Conservation (phyloP, 2,888 invertebrate species). For the Hypselothyrea guttata region DNA sequence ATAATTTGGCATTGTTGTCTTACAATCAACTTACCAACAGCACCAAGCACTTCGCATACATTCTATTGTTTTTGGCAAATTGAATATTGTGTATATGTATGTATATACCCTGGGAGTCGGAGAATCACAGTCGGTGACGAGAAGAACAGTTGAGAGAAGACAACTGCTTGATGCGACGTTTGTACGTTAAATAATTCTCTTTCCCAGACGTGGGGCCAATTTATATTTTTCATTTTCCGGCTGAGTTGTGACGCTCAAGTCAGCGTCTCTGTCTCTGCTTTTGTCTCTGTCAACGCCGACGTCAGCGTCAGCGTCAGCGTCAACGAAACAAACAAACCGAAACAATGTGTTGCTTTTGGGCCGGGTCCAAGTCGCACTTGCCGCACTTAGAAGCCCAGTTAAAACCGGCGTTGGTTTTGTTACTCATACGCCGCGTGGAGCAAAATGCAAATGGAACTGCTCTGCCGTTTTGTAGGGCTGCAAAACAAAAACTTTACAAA, state of each 20-base stretch:
- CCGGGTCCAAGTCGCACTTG: slow-evolving; percentile 37
- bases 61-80: slow-evolving; percentile 12
- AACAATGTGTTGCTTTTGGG: slow-evolving; percentile 58
- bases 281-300: no score
- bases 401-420: slow-evolving; percentile 51
- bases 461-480: slow-evolving; percentile 43
- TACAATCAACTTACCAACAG: slow-evolving; percentile 39
- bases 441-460: slow-evolving; percentile 6
- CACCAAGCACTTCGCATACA: slow-evolving; percentile 35
- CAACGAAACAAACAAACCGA: slow-evolving; percentile 59
- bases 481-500: neutral
- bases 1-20: slow-evolving; percentile 2
- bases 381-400: slow-evolving; percentile 53
- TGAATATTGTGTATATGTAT: slow-evolving; percentile 16
- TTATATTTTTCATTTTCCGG: slow-evolving; percentile 81
- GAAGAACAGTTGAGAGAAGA: slow-evolving; percentile 37
- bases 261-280: no score
- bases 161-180: slow-evolving; percentile 61
- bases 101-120: slow-evolving; percentile 1
- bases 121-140: neutral
- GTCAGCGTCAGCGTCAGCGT: slow-evolving; percentile 29
- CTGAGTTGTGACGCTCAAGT: slow-evolving; percentile 74
- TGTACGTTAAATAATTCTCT: slow-evolving; percentile 74
- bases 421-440: slow-evolving; percentile 66
- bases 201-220: slow-evolving; percentile 76